Evolutionary conservation across 2,888 invertebrate species (phyloP).

Genomic region (Elgonia sp.): DNA sequence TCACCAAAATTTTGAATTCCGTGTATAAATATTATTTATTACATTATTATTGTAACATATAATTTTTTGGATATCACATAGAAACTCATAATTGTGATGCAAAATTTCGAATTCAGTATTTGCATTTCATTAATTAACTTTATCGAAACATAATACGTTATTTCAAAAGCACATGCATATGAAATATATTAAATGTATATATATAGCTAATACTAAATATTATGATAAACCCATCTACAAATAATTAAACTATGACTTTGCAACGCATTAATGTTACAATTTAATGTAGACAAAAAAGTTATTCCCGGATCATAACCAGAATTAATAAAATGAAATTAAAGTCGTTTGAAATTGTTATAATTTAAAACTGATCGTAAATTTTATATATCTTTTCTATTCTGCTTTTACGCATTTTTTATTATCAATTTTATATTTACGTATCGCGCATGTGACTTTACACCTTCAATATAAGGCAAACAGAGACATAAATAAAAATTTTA

Average conservation of each 20-base stretch:
- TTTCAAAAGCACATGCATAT: too few relatives aligned
- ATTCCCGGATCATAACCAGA: not conserved
- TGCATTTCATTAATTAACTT: too few relatives aligned
- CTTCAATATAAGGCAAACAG: not conserved
- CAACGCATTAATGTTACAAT: conserved; percentile 1
- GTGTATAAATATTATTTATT: too few relatives aligned
- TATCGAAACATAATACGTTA: too few relatives aligned
- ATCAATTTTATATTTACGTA: not conserved
- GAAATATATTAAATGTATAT: too few relatives aligned
- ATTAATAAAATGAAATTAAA: conserved; percentile 7
- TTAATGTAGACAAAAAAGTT: not conserved
- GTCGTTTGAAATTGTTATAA: not conserved
- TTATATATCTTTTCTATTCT: not conserved
- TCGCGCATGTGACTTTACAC: not conserved
- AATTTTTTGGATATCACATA: too few relatives aligned
- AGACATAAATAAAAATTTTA: not conserved
- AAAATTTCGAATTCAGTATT: too few relatives aligned
- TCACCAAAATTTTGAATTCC: too few relatives aligned
- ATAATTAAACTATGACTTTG: not conserved
- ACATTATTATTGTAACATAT: too few relatives aligned
- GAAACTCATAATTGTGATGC: too few relatives aligned
- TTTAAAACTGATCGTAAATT: not conserved
- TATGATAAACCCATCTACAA: not conserved
- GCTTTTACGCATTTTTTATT: not conserved
- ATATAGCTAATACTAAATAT: too few relatives aligned